A percentile compares a stretch with the other conserved stretches of the same genome.
phyloP scores from a whole-genome alignment of 2,113 vertebrate genomes.

The Myrmecobius fasciatus region DNA sequence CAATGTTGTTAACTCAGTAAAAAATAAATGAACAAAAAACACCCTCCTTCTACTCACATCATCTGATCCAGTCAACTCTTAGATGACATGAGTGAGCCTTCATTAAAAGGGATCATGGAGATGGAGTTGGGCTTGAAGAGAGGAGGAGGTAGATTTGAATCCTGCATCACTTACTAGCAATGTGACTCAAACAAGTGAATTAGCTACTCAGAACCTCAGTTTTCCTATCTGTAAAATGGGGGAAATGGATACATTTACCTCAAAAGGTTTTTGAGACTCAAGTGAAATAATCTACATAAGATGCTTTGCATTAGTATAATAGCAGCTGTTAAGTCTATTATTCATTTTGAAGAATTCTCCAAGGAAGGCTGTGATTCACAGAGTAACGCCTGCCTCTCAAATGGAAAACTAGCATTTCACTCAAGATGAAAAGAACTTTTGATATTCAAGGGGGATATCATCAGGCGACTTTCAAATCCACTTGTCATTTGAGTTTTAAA shows the following conservation, averaged over 20 bases:
- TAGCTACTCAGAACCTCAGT: background rate
- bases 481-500: slow-evolving; percentile 2
- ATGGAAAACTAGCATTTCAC: slow-evolving; percentile 55
- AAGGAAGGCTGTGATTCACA: slow-evolving; percentile 46
- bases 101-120: background rate
- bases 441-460: background rate
- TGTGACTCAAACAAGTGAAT: background rate
- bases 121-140: background rate
- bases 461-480: background rate
- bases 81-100: background rate
- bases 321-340: background rate
- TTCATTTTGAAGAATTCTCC: background rate
- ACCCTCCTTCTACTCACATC: background rate
- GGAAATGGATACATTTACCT: background rate
- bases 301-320: background rate
- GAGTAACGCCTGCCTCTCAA: slow-evolving; percentile 25
- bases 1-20: background rate
- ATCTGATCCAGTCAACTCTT: background rate
- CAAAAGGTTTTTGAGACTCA: background rate
- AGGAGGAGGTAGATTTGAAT: background rate
- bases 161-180: background rate
- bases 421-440: slow-evolving; percentile 42
- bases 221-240: background rate
- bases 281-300: background rate
- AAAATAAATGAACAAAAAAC: background rate